Percentiles rank a stretch among this genome's conserved stretches.
Evolutionary conservation across 2,888 invertebrate species (phyloP).

Genomic region (Agriopis aurantiaria): DNA sequence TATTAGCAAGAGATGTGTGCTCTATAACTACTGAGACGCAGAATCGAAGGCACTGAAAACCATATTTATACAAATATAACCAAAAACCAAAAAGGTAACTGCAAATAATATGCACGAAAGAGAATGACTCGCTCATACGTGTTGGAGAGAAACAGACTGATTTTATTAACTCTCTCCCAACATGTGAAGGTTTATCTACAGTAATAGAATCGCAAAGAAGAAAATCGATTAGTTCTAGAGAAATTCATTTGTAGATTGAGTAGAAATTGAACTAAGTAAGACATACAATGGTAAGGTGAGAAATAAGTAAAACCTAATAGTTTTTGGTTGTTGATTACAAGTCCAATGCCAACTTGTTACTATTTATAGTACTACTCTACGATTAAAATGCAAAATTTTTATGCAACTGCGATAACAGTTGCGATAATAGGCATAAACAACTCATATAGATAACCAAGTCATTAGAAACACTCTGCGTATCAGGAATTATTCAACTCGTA

Average conservation of each 20-base stretch:
- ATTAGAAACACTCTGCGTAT: conserved; percentile 16
- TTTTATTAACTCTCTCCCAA: no score
- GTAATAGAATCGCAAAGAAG: no score
- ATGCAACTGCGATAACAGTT: conserved; percentile 40
- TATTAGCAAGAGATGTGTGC: no score
- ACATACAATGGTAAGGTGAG: not conserved
- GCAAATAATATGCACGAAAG: no score
- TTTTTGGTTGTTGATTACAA: not conserved
- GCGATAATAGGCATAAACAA: conserved; percentile 22
- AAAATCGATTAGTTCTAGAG: no score
- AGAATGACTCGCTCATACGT: no score
- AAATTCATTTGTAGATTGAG: not conserved
- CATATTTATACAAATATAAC: no score
- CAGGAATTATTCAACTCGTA: not conserved
- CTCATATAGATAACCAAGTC: conserved; percentile 29
- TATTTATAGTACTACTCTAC: conserved; percentile 11
- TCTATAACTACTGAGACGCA: no score
- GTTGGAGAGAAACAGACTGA: no score
- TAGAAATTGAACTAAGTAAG: not conserved
- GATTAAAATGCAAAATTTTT: conserved; percentile 31
- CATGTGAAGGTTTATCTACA: no score
- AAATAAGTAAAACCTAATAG: not conserved
- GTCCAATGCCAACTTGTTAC: conserved; percentile 28
- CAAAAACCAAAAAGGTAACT: no score
- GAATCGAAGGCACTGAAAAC: no score